These are phyloP conservation scores for Candidula unifasciata DNA, from an alignment of 2,888 invertebrate species.

Conservation along the genomic window DNA sequence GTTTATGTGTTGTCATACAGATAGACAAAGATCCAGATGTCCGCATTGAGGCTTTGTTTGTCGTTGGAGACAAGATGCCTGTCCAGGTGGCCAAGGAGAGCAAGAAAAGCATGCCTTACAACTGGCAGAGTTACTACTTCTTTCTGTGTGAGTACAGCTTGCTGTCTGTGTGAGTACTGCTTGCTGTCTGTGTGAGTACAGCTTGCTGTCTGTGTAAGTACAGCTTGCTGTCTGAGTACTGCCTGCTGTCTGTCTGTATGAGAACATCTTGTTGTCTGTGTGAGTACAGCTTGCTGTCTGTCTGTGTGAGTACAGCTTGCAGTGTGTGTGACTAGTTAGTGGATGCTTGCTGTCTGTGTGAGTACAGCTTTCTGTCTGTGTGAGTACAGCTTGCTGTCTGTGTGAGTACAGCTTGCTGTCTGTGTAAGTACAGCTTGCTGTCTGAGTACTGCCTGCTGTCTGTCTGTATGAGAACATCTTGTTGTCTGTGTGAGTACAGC, in stretches of 20 bases:
- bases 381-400: too few species aligned
- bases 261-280: background rate
- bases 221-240: too few species aligned
- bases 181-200: too few species aligned
- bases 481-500: too few species aligned
- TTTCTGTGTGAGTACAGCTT: conserved; percentile 70
- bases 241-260: background rate
- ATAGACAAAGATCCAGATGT: conserved; percentile 78
- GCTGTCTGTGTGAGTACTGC: too few species aligned
- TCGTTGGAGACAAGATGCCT: conserved; percentile 75
- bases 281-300: too few species aligned
- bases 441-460: too few species aligned
- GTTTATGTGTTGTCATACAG: conserved; percentile 53
- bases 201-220: too few species aligned
- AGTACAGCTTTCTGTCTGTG: conserved; percentile 55
- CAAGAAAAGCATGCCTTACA: conserved; percentile 71
- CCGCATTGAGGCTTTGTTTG: conserved; percentile 75
- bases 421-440: too few species aligned
- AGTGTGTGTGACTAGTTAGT: too few species aligned
- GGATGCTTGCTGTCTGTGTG: conserved; percentile 75
- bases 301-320: too few species aligned
- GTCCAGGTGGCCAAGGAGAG: conserved; percentile 68
- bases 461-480: background rate
- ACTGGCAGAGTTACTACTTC: conserved; percentile 76
- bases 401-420: too few species aligned